phyloP scores from a whole-genome alignment of 1,140 invertebrate species.

The Mya arenaria region DNA sequence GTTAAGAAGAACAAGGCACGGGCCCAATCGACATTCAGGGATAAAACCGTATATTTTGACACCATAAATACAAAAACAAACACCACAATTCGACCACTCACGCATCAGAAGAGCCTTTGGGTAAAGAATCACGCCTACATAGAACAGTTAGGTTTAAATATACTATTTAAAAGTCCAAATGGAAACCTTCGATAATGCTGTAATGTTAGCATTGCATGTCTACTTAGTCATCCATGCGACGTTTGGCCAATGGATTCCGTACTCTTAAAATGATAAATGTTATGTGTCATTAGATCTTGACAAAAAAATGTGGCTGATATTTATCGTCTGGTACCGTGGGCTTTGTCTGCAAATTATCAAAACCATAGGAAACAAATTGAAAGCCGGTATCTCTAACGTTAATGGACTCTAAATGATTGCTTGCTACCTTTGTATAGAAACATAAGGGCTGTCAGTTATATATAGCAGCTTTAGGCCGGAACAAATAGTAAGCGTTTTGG shows the following conservation, averaged over 20 bases:
- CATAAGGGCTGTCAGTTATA: background rate
- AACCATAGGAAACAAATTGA: background rate
- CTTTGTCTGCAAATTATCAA: background rate
- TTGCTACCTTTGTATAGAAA: conserved; percentile 3
- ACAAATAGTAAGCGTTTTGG: background rate
- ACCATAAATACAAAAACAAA: too few relatives aligned
- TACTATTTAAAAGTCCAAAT: background rate
- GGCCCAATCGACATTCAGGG: too few relatives aligned
- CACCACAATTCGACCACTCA: too few relatives aligned
- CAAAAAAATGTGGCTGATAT: background rate
- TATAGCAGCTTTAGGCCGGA: background rate
- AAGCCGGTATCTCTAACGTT: background rate
- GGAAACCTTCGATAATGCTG: background rate
- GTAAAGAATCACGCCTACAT: background rate
- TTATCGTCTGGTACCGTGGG: background rate
- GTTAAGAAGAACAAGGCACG: too few relatives aligned
- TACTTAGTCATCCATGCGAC: background rate
- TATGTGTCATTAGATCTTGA: background rate
- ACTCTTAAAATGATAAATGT: background rate
- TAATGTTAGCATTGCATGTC: background rate
- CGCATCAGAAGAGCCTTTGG: too few relatives aligned
- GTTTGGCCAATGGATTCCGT: background rate
- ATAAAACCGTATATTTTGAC: too few relatives aligned
- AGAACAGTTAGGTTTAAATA: background rate
- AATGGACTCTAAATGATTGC: background rate